Conservation (phyloP, 2,797 vertebrate genomes). For the Trachops cirrhosus region DNA sequence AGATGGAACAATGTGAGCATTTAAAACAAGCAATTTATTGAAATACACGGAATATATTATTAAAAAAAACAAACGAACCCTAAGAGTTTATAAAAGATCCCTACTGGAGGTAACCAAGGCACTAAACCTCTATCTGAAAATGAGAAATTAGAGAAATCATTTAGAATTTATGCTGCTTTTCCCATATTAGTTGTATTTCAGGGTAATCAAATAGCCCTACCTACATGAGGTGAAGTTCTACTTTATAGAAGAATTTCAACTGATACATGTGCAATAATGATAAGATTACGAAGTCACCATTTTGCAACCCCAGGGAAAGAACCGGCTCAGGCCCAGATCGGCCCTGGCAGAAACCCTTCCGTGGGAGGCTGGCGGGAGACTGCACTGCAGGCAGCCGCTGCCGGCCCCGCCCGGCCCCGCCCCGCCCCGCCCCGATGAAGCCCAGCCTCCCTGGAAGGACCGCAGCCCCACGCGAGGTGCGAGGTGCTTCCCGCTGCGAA, state of each 20-base stretch:
- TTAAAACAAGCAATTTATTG: neutral
- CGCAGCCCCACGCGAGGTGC: rapidly evolving
- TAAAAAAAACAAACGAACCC: neutral
- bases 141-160: neutral
- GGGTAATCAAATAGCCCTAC: neutral
- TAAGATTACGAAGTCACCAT: neutral
- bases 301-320: neutral
- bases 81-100: neutral
- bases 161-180: neutral
- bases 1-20: neutral
- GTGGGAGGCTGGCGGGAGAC: neutral
- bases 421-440: too few relatives aligned
- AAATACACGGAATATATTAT: neutral
- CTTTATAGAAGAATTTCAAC: neutral
- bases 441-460: neutral
- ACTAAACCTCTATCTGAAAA: conserved; percentile 26
- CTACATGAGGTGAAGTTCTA: neutral
- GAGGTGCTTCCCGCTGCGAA: neutral
- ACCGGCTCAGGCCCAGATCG: neutral
- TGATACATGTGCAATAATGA: neutral
- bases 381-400: neutral
- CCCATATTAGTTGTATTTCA: neutral
- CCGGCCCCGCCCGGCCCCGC: neutral
- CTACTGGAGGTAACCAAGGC: neutral
- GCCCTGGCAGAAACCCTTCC: neutral